A percentile compares a stretch with the other conserved stretches of the same genome.
These are phyloP conservation scores for Phengaris alcon DNA, from an alignment of 2,888 invertebrate genomes.

Conservation along the genomic window DNA sequence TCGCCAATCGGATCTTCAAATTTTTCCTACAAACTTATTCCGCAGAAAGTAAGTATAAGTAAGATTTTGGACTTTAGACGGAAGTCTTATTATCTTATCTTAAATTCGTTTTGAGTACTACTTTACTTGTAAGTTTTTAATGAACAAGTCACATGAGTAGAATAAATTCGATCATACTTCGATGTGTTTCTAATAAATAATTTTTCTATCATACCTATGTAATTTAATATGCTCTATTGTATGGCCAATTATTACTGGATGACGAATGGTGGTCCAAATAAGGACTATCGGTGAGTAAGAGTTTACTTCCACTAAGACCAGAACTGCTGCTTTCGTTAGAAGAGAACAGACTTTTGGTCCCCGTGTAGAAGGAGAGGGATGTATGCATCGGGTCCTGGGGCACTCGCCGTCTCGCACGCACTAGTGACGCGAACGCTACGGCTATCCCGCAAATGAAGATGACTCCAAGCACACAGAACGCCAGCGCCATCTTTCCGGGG, in stretches of 20 bases:
- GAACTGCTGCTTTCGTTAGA: conserved; percentile 80
- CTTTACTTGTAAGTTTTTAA: too few relatives aligned
- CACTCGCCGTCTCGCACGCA: conserved; percentile 79
- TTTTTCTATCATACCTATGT: background rate
- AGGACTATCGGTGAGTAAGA: conserved; percentile 81
- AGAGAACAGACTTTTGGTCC: conserved; percentile 81
- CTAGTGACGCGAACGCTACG: conserved; percentile 83
- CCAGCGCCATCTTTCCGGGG: conserved; percentile 86
- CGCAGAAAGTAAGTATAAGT: too few relatives aligned
- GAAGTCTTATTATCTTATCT: too few relatives aligned
- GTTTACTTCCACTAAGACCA: conserved; percentile 80
- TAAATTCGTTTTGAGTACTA: too few relatives aligned
- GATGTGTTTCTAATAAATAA: conserved; percentile 23
- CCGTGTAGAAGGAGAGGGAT: conserved; percentile 79
- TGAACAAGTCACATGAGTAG: too few relatives aligned
- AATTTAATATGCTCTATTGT: conserved; percentile 61
- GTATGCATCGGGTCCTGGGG: conserved; percentile 72
- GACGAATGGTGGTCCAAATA: conserved; percentile 79
- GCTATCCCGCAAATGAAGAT: conserved; percentile 86
- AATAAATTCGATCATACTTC: conserved; percentile 19
- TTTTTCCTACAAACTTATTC: too few relatives aligned
- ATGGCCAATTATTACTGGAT: conserved; percentile 76
- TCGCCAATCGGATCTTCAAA: too few relatives aligned
- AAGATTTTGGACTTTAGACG: too few relatives aligned
- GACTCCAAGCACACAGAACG: conserved; percentile 85